Evolutionary conservation across 1,140 invertebrate species (phyloP), one percentile per base, ranked within the genome.

Genomic region (Zaprionus ghesquierei): DNA sequence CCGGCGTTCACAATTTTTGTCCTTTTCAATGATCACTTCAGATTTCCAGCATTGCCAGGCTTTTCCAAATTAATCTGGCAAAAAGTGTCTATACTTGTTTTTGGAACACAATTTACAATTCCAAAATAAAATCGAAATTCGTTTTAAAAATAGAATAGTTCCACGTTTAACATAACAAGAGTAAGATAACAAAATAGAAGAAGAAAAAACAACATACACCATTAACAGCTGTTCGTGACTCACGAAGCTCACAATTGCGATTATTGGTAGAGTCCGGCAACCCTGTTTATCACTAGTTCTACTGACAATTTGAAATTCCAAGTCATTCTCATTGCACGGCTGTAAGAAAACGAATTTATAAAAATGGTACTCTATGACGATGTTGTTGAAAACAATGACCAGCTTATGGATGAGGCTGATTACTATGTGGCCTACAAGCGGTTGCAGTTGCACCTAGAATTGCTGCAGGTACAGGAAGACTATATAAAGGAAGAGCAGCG

Each of bases 401-500:
- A 75, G 13, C 38, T 41, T 0, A 23, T 77, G 41, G 97, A 98
- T 92, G 93, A 96, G 18, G 96, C 97, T 93, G 97, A 98, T 94
- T 93, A 98, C 25, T 99, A 98, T 92, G 97, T 97, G 6, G 98
- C 97, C 92, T 98, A 97, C 87, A 98, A 98, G 94, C 77, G 69
- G 51, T 63, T 89, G 13, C 74, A 89, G 15, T 69, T 75, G 56
- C 62, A 80, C 18, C 38, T 89, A 50, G 85, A 89, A 29, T 61
- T 89, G 3, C 66, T 87, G 2, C 69, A 82, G 33, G 96, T 99
- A 4, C 98, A 99, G 94, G 98, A 99, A 93, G 98, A 99, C 81
- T 99, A 99, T 85, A 98, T 99, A 35, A 99, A 99, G 93, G 97
- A 99, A 94, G 98, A 99, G 92, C 98, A 98, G 91, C 95, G 98